phyloP scores from a whole-genome alignment of 2,888 invertebrate genomes.

The Lasioglossum vierecki region DNA sequence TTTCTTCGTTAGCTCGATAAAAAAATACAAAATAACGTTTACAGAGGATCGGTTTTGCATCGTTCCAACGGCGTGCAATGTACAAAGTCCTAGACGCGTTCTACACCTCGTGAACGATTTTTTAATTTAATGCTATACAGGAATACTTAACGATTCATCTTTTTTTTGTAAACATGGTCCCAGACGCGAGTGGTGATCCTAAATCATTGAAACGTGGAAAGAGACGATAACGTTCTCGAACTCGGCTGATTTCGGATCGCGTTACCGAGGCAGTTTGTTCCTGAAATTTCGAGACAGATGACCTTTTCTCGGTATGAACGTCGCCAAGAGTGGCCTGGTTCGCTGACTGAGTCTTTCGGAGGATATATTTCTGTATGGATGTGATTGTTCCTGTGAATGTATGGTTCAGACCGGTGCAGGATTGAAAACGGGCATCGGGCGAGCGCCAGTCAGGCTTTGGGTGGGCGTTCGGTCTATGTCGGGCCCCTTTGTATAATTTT shows the following conservation, averaged over 20 bases:
- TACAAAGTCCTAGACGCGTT: slow-evolving; percentile 12
- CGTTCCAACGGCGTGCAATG: neutral
- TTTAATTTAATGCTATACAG: slow-evolving; percentile 25
- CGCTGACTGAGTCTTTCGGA: neutral
- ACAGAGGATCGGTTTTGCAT: slow-evolving; percentile 10
- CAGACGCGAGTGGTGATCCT: slow-evolving; percentile 48
- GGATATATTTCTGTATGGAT: slow-evolving; percentile 11
- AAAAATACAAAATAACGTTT: slow-evolving; percentile 4
- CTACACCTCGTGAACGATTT: slow-evolving; percentile 15
- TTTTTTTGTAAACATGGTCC: slow-evolving; percentile 50
- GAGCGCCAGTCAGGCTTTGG: slow-evolving; percentile 86
- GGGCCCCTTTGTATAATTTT: slow-evolving; percentile 93
- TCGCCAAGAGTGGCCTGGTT: neutral
- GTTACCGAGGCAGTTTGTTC: neutral
- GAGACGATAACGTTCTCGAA: neutral
- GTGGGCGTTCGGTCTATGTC: slow-evolving; percentile 93
- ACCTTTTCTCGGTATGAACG: neutral
- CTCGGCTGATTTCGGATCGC: neutral
- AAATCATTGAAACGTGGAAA: slow-evolving; percentile 26
- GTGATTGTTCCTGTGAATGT: slow-evolving; percentile 43
- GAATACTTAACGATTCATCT: slow-evolving; percentile 38
- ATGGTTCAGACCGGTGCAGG: slow-evolving; percentile 51
- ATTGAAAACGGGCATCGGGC: slow-evolving; percentile 81
- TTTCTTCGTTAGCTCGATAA: neutral
- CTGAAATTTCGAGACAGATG: neutral